Evolutionary conservation across 2,888 invertebrate species (phyloP).

Genomic region (Glaucopsyche alexis): DNA sequence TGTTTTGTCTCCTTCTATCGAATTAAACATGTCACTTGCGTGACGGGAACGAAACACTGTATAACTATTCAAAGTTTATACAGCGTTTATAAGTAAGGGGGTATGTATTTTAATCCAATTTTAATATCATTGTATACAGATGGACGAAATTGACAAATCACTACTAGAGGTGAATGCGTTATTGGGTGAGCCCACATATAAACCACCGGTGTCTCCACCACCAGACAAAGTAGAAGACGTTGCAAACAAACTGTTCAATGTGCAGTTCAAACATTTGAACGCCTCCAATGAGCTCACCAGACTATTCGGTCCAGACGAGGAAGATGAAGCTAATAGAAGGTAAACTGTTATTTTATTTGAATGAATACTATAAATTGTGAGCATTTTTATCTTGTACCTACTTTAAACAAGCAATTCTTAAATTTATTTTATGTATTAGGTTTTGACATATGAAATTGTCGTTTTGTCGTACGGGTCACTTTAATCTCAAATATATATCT

Average conservation of each 20-base stretch:
- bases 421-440: no score
- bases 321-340: conserved; percentile 37
- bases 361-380: not conserved
- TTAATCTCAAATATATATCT: no score
- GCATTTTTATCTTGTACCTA: not conserved
- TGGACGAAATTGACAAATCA: conserved; percentile 58
- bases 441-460: no score
- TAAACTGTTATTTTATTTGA: not conserved
- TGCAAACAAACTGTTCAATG: conserved; percentile 25
- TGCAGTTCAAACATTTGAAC: conserved; percentile 48
- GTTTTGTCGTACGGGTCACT: no score
- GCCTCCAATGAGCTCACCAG: conserved; percentile 46
- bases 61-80: no score
- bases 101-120: no score
- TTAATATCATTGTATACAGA: conserved; percentile 41
- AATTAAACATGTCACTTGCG: no score
- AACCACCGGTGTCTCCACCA: not conserved
- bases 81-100: no score
- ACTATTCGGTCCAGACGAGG: conserved; percentile 50
- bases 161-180: conserved; percentile 55
- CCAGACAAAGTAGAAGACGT: conserved; percentile 13
- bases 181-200: conserved; percentile 48
- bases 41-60: no score
- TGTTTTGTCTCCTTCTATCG: no score
- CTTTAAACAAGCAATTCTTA: no score